Conservation (phyloP, 1,140 invertebrate genomes). For the Diorhabda elongata region DNA sequence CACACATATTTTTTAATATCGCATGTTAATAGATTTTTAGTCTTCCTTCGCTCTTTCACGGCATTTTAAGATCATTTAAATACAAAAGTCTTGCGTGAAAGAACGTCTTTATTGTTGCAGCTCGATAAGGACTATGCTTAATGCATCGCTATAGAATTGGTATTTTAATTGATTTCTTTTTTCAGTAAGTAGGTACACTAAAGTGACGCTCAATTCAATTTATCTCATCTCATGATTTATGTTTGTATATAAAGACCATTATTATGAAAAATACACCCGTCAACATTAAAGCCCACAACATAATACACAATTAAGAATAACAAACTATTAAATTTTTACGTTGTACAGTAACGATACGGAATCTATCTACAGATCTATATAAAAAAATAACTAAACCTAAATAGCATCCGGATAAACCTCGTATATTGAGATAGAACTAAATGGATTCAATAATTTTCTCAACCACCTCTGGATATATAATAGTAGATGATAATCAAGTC, state of each 20-base stretch:
- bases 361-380: too few relatives aligned
- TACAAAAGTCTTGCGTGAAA: neutral
- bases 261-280: too few relatives aligned
- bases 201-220: neutral
- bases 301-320: too few relatives aligned
- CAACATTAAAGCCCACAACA: too few relatives aligned
- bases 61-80: neutral
- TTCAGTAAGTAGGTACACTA: neutral
- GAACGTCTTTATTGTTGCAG: slow-evolving; percentile 2
- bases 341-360: too few relatives aligned
- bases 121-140: neutral
- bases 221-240: neutral
- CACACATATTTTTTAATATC: too few relatives aligned
- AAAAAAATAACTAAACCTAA: too few relatives aligned
- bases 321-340: too few relatives aligned
- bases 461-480: neutral
- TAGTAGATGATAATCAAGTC: slow-evolving; percentile 15
- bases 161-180: neutral
- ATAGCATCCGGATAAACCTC: too few relatives aligned
- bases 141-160: neutral
- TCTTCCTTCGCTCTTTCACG: slow-evolving; percentile 1
- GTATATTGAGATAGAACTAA: too few relatives aligned
- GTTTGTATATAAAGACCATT: neutral
- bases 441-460: neutral
- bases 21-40: neutral